Base-by-base conservation (phyloP, 2,888 invertebrate genomes). In the Catocala sponsa region DNA sequence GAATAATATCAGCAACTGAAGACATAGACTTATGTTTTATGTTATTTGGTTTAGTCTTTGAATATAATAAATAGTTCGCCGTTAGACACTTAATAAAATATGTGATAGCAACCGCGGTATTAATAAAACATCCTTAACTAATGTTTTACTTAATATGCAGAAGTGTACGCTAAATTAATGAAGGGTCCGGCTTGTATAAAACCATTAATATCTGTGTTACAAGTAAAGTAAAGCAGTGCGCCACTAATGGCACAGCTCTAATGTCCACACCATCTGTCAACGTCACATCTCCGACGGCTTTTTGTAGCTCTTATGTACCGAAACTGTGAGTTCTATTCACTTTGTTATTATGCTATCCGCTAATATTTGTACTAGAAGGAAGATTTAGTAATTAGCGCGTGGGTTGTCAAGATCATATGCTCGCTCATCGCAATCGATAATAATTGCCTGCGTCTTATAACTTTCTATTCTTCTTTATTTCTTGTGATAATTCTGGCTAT, bases 221-320 rank as follows among this genome's bases (percentile, higher is more conserved):
- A 76, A 81, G 81, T 81, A 86, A 85, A 89, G 84, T 85, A 88
- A 86, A 85, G 84, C 87, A 85, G 68, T 83, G 81, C 74, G 77
- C 81, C 84, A 78, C 87, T 91, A 91, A 91, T 91, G 90, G 87
- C 81, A 74, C 68, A 73, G 74, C 72, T 70, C 83, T 83, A 86
- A 85, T 89, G 91, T 91, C 88, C 85, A 88, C 89, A 89, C 83
- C 82, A 92, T 92, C 92, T 87, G 86, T 92, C 92, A 92, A 88
- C 76, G 92, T 92, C 92, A 85, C 81, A 73, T 83, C 84, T 82
- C 69, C 76, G 76, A 80, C 76, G 82, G 84, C 87, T 91, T 92
- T 91, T 91, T 91, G 89, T 88, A 81, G 75, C 86, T 84, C 87
- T 87, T 85, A 87, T 84, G 85, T 75, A 68, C 63, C 61, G 58